These are phyloP conservation scores for Drosophila merina DNA, from an alignment of 2,888 invertebrate genomes.

Conservation along the genomic window DNA sequence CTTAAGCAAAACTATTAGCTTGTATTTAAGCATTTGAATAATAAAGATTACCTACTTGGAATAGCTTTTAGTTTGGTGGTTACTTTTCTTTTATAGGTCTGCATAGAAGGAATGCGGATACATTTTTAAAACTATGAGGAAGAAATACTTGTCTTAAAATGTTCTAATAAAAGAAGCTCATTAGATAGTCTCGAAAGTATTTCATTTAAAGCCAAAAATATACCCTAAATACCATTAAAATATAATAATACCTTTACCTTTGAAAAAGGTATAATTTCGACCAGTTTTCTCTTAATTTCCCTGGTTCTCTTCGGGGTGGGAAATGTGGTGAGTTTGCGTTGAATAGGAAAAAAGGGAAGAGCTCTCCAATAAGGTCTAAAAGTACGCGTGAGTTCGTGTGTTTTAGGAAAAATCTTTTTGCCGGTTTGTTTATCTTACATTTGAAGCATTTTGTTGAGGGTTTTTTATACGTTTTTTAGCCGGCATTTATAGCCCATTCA, in stretches of 20 bases:
- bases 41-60: background rate
- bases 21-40: background rate
- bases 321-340: constrained; percentile 55
- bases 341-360: constrained; percentile 14
- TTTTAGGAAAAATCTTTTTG: constrained; percentile 30
- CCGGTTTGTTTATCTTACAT: constrained; percentile 62
- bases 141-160: background rate
- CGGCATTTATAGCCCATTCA: constrained; percentile 42
- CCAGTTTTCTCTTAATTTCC: constrained; percentile 5
- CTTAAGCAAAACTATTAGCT: background rate
- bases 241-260: background rate
- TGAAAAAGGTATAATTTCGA: constrained; percentile 1
- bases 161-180: too few relatives aligned
- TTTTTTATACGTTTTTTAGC: constrained; percentile 46
- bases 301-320: constrained; percentile 12
- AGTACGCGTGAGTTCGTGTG: constrained; percentile 18
- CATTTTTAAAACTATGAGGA: background rate
- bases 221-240: background rate
- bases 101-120: background rate
- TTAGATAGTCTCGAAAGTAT: background rate
- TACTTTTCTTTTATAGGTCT: background rate
- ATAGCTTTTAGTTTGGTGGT: background rate
- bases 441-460: constrained; percentile 36
- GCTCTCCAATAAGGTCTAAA: constrained; percentile 10
- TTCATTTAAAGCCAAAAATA: background rate